Evolutionary conservation across 2,888 invertebrate species (phyloP), one percentile per base, ranked within the genome.

Genomic region (Amblyjoppa proteus): DNA sequence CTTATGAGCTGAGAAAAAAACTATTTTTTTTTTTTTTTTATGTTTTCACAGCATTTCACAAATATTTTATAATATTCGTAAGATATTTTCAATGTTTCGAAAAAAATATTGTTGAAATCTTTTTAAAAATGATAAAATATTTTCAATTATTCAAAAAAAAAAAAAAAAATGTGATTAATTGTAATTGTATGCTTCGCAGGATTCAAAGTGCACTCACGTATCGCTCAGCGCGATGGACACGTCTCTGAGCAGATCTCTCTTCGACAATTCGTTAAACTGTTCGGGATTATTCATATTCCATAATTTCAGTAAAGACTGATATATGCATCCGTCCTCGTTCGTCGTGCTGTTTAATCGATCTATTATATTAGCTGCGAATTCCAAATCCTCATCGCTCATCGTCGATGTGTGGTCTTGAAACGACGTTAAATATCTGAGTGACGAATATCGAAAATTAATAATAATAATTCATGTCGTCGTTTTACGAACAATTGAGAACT

Each of bases 351-450:
- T 92, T 76, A 92, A 86, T 45, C 89, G 83, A 11, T 81, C 74
- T 9, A 91, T 64, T 28, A 90, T 88, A 34, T 88, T 89, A 16
- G 85, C 85, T 7, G 85, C 31, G 25, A 89, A 73, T 11, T 87
- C 89, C 77, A 88, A 83, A 25, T 89, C 89, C 11, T 87, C 83
- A 1, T 75, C 41, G 74, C 45, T 83, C 58, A 79, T 83, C 6
- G 79, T 53, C n/a, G 83, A 71, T 1, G 87, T 86, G 34, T 85
- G 88, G 9, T 90, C 87, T 69, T 90, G 89, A 83, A 93, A 93
- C 93, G 93, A 93, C 1, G 93, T 92, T 64, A 92, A 87, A 74
- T 92, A 93, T n/a, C 93, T 93, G 77, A 34, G 51, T n/a, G n/a
- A 73, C 7, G n/a, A 25, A 20, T 34, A 25, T 66, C 16, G 16